Conservation (phyloP, 2,797 vertebrate species). For the Coendou prehensilis region DNA sequence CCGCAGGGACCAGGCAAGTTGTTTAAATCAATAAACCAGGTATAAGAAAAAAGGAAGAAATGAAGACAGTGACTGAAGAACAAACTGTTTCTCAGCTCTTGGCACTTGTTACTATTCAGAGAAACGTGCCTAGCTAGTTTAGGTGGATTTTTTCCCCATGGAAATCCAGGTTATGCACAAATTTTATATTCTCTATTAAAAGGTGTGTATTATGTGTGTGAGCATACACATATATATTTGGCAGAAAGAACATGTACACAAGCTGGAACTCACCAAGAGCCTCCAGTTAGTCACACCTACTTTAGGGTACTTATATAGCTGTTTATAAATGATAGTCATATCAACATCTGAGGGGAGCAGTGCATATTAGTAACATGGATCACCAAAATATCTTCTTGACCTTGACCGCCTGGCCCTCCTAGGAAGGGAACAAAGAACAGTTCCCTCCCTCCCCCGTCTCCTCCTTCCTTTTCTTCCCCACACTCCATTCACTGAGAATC, state of each 20-base stretch:
- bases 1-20: background rate
- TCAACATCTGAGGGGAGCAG: background rate
- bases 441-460: background rate
- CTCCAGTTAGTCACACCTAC: background rate
- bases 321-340: background rate
- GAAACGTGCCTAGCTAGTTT: too few relatives aligned
- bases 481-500: background rate
- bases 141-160: background rate
- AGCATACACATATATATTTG: background rate
- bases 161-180: conserved; percentile 12
- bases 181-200: background rate
- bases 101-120: background rate
- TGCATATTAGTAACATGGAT: background rate
- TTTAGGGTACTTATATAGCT: background rate
- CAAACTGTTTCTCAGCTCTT: background rate
- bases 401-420: background rate
- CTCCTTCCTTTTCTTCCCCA: background rate
- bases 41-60: background rate
- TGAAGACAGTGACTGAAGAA: background rate
- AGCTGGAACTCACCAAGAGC: background rate
- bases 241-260: background rate
- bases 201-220: background rate
- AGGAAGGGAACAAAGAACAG: background rate
- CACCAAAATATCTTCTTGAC: background rate
- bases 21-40: background rate